Evolutionary conservation across 2,797 vertebrate genomes (phyloP).

Genomic region (Luscinia megarhynchos): DNA sequence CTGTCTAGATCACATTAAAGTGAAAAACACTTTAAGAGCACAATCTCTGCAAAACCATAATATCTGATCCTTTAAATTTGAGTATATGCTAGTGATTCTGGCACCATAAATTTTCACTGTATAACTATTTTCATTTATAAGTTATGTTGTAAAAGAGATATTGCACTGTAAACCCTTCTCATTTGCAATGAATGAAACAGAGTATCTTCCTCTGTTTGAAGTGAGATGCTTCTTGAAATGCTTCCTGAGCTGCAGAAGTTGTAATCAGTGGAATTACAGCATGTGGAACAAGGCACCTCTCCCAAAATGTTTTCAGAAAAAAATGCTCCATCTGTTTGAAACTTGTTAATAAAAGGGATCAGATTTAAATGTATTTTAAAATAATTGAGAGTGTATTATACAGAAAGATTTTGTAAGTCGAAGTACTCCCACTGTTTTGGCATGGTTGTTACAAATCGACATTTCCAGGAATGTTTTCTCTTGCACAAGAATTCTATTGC

Average conservation of each 20-base stretch:
- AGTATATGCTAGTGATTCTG: background rate
- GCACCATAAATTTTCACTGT: background rate
- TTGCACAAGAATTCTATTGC: background rate
- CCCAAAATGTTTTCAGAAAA: slow-evolving; percentile 65
- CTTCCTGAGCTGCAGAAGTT: slow-evolving; percentile 12
- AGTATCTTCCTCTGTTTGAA: background rate
- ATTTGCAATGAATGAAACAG: background rate
- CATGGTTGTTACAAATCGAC: background rate
- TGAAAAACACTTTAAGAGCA: background rate
- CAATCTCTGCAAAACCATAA: background rate
- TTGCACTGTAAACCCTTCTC: background rate
- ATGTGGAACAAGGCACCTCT: slow-evolving; percentile 45
- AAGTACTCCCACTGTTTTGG: background rate
- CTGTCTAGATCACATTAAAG: background rate
- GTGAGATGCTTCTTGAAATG: background rate
- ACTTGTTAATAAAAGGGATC: slow-evolving; percentile 63
- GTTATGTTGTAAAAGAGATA: background rate
- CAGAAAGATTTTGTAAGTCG: slow-evolving; percentile 33
- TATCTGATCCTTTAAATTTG: background rate
- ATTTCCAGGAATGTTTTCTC: background rate
- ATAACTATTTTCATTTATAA: slow-evolving; percentile 10
- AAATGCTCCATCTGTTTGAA: slow-evolving; percentile 73
- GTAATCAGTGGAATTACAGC: slow-evolving; percentile 55
- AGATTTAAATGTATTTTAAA: slow-evolving; percentile 69
- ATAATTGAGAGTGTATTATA: slow-evolving; percentile 53